A percentile compares a stretch with the other conserved stretches of the same genome.
These are phyloP conservation scores for Simalia tracyae DNA, from an alignment of 2,797 vertebrate species.

Conservation along the genomic window DNA sequence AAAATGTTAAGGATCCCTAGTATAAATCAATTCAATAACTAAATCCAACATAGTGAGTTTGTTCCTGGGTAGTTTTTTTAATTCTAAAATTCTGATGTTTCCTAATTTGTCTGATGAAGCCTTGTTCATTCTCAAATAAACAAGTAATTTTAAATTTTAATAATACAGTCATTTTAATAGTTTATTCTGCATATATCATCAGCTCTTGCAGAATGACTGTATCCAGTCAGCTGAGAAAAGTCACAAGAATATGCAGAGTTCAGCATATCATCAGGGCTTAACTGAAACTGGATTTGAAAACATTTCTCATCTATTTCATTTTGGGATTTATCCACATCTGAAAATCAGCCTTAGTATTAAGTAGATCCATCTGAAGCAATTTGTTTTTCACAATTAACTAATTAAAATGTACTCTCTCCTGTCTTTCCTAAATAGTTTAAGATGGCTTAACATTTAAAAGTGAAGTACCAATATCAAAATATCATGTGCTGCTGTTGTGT, in stretches of 20 bases:
- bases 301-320: background rate
- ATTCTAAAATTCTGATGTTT: background rate
- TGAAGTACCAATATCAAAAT: background rate
- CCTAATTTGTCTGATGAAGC: background rate
- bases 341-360: background rate
- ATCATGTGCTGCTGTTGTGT: background rate
- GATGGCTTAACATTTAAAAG: background rate
- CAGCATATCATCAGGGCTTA: background rate
- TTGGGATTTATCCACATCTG: background rate
- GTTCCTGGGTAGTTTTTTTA: background rate
- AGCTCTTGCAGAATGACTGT: background rate
- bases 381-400: background rate
- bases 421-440: background rate
- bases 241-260: background rate
- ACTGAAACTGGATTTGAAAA: background rate
- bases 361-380: background rate
- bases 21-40: background rate
- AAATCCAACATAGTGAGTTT: background rate
- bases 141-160: background rate
- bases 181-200: background rate
- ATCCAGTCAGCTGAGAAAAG: conserved; percentile 9
- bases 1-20: background rate
- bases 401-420: background rate
- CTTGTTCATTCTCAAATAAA: background rate
- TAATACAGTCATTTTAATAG: background rate